Base-by-base conservation (phyloP, 2,113 vertebrate species). In the Aythya baeri region DNA sequence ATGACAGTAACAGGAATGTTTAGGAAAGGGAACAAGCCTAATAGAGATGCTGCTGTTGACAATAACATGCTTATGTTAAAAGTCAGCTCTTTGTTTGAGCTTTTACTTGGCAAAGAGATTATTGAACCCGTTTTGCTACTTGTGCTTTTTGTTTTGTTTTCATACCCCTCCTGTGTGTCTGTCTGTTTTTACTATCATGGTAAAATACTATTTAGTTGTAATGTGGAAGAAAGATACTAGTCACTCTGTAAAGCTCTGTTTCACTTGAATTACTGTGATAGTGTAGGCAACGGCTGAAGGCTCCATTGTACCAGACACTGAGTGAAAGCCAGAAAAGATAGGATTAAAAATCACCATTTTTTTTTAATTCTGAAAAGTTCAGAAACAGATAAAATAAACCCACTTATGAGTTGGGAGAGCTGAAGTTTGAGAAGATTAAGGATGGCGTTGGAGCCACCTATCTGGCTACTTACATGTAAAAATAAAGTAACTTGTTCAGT, bases 1-100 rank as follows among this genome's bases (percentile, higher is more conserved):
- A 95, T 97, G 97, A 97, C 97, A 98, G 97, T 97, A 97, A 98
- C 90, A 96, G 93, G 96, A 94, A 89, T 95, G 84, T 96, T 97
- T 97, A 92, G 93, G 89, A 94, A 96, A 95, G 77, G 96, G 96
- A 98, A 91, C 86, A 97, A 95, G 91, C 92, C 83, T 88, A 97
- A 97, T 81, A 97, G 97, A 97, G 97, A 97, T 83, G 93, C 94
- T 23, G 59, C 78, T 94, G 72, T 92, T 97, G 97, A 97, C 97
- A 98, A 83, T 85, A 96, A 91, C 91, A 70, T 83, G 82, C 81
- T 96, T 84, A 92, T 84, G 77, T 94, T 96, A 91, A 96, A 96
- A 86, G 70, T 57, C 84, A 52, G 80, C 49, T 87, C 72, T 83
- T 89, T 88, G 43, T 72, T 89, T 96, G 89, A 88, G 75, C 81